These are phyloP conservation scores for Sebastes ruberrimus DNA, from an alignment of 2,797 vertebrate species.

Conservation along the genomic window DNA sequence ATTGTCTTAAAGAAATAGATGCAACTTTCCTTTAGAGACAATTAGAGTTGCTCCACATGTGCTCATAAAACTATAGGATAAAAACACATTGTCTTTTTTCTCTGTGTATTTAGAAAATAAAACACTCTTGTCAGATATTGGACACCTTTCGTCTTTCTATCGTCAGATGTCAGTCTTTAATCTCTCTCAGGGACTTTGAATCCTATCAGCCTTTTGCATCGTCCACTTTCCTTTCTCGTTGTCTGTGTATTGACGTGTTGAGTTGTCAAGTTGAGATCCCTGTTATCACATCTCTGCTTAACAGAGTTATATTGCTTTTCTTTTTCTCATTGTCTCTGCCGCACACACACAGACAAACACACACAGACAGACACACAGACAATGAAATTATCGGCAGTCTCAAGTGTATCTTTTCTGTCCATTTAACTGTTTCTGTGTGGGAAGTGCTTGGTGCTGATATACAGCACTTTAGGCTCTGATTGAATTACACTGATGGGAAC, in stretches of 20 bases:
- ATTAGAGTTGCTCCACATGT: neutral
- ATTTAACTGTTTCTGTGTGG: constrained; percentile 71
- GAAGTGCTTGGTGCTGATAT: constrained; percentile 73
- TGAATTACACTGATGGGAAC: constrained; percentile 79
- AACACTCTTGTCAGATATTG: neutral
- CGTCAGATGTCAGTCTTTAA: constrained; percentile 12
- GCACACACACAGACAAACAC: constrained; percentile 1
- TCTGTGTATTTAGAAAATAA: neutral
- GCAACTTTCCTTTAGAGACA: neutral
- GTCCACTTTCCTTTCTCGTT: neutral
- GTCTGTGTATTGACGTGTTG: constrained; percentile 17
- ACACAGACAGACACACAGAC: constrained; percentile 1
- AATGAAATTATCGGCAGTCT: constrained; percentile 70
- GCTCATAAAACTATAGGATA: neutral
- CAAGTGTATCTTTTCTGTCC: constrained; percentile 77
- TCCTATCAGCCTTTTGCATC: neutral
- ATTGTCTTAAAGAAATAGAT: neutral
- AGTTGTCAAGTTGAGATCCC: constrained; percentile 26
- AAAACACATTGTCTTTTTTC: neutral
- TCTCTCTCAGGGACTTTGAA: neutral
- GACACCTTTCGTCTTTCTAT: neutral
- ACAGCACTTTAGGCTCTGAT: constrained; percentile 73
- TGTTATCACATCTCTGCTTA: constrained; percentile 47
- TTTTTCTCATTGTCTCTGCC: constrained; percentile 24
- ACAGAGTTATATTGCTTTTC: constrained; percentile 35